These are phyloP conservation scores for Cabera pusaria DNA, from an alignment of 2,888 invertebrate species.

Conservation along the genomic window DNA sequence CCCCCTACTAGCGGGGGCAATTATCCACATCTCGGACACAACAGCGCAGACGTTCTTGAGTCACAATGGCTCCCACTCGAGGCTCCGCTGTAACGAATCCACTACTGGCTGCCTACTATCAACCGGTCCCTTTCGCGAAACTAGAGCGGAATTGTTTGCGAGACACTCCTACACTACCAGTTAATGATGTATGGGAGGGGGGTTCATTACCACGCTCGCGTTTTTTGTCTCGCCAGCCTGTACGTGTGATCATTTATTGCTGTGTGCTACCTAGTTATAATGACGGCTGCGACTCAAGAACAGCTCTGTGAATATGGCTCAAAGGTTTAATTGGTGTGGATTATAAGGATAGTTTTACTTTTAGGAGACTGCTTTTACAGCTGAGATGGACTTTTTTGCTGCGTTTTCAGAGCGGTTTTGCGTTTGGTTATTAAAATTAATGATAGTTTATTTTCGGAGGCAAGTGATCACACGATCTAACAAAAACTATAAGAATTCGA, in stretches of 20 bases:
- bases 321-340: slow-evolving; percentile 33
- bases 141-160: slow-evolving; percentile 77
- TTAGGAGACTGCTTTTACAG: slow-evolving; percentile 15
- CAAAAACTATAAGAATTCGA: too few species aligned
- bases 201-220: slow-evolving; percentile 65
- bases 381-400: too few species aligned
- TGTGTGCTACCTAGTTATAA: slow-evolving; percentile 32
- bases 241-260: slow-evolving; percentile 38
- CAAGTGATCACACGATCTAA: too few species aligned
- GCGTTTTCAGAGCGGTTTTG: too few species aligned
- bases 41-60: slow-evolving; percentile 75
- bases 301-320: slow-evolving; percentile 18
- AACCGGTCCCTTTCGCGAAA: slow-evolving; percentile 67
- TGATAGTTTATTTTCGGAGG: too few species aligned
- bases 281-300: slow-evolving; percentile 28
- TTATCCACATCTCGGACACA: slow-evolving; percentile 81
- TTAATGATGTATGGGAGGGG: slow-evolving; percentile 73
- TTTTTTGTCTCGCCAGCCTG: slow-evolving; percentile 42
- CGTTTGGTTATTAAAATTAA: too few species aligned
- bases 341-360: slow-evolving; percentile 18
- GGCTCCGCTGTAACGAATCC: slow-evolving; percentile 78
- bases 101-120: slow-evolving; percentile 70
- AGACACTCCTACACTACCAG: slow-evolving; percentile 63
- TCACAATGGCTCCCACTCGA: slow-evolving; percentile 78
- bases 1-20: slow-evolving; percentile 62